Conservation (phyloP, 2,797 vertebrate species). For the Vultur gryphus region DNA sequence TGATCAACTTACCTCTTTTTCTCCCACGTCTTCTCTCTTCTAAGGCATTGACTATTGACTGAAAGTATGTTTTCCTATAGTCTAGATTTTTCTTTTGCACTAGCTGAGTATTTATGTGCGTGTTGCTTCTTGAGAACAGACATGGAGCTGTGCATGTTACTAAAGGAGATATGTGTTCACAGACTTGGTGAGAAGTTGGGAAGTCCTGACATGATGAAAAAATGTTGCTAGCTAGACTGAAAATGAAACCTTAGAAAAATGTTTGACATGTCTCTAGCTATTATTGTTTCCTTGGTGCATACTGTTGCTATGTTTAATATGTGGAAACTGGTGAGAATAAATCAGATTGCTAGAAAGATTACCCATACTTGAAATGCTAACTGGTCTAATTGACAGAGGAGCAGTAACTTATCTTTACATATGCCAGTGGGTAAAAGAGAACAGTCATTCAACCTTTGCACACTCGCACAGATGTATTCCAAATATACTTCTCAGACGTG, state of each 20-base stretch:
- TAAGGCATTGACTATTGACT: background rate
- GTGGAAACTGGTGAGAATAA: background rate
- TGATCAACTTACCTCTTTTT: background rate
- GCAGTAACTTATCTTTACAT: background rate
- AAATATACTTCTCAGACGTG: background rate
- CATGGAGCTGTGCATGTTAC: background rate
- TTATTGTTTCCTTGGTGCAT: background rate
- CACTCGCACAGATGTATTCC: background rate
- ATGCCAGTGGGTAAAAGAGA: background rate
- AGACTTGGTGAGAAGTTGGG: background rate
- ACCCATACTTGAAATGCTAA: background rate
- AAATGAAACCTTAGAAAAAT: constrained; percentile 3
- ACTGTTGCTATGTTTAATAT: background rate
- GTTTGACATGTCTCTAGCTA: background rate
- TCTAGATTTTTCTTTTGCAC: background rate
- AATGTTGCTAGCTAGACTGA: background rate
- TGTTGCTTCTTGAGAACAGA: background rate
- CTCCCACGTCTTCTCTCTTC: background rate
- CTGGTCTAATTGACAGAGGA: background rate
- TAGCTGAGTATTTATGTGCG: background rate
- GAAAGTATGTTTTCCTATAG: background rate
- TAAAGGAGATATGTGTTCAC: background rate
- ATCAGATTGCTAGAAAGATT: background rate
- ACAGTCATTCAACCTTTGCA: background rate
- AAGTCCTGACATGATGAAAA: background rate